phyloP scores from a whole-genome alignment of 2,888 invertebrate genomes.

The Drosophila longiperda region DNA sequence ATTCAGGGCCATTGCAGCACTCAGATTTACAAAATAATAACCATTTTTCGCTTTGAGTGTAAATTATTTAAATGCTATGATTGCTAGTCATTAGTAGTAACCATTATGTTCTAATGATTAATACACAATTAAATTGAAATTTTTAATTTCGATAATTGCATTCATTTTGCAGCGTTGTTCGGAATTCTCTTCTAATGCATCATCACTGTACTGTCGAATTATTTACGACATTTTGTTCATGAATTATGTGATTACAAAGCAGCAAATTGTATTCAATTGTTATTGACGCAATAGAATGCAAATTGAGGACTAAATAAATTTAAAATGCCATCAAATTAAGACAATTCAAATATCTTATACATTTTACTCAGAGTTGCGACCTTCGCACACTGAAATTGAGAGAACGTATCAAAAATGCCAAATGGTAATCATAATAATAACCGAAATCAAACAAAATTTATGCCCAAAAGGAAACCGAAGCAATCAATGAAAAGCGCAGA shows the following conservation, averaged over 20 bases:
- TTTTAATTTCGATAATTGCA: background rate
- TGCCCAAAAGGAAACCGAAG: slow-evolving; percentile 28
- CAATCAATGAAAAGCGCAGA: slow-evolving; percentile 37
- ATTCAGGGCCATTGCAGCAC: background rate
- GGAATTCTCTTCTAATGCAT: background rate
- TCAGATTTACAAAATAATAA: background rate
- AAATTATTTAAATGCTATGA: background rate
- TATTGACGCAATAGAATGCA: slow-evolving; percentile 19
- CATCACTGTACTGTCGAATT: background rate
- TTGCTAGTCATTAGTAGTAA: slow-evolving; percentile 6
- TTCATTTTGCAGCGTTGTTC: background rate
- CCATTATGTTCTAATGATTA: background rate
- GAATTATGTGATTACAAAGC: slow-evolving; percentile 1
- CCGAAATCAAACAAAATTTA: slow-evolving; percentile 33
- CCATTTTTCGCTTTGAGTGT: background rate
- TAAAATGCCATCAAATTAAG: slow-evolving; percentile 19
- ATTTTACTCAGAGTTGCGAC: background rate
- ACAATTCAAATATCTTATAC: background rate
- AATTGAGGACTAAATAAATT: slow-evolving; percentile 16
- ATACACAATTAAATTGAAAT: background rate
- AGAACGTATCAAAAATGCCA: slow-evolving; percentile 26
- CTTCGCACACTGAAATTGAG: background rate
- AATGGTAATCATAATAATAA: slow-evolving; percentile 36
- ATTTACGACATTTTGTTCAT: slow-evolving; percentile 1
- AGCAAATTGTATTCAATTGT: slow-evolving; percentile 7